These are phyloP conservation scores for Pristionchus entomophagus DNA, from an alignment of 2,888 invertebrate species.

Conservation along the genomic window DNA sequence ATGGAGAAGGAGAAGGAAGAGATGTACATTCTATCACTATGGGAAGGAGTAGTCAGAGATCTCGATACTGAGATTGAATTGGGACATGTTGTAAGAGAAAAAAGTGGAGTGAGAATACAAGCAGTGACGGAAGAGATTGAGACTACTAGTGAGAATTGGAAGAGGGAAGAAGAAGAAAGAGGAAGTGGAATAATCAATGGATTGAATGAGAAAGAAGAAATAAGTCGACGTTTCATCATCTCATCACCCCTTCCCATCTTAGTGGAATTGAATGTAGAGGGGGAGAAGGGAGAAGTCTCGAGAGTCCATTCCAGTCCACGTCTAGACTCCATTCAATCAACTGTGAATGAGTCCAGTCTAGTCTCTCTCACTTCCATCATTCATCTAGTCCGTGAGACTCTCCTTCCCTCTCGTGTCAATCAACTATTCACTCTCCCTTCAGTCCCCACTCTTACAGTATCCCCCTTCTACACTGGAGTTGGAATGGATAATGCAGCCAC, in stretches of 20 bases:
- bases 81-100: slow-evolving; percentile 35
- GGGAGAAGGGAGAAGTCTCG: slow-evolving; percentile 8
- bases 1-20: slow-evolving; percentile 62
- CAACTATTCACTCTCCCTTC: slow-evolving; percentile 59
- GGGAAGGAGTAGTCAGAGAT: slow-evolving; percentile 68
- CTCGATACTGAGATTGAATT: slow-evolving; percentile 63
- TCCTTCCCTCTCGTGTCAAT: slow-evolving; percentile 57
- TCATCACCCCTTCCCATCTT: neutral
- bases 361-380: slow-evolving; percentile 63
- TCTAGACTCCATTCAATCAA: neutral
- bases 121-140: slow-evolving; percentile 14
- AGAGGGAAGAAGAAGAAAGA: slow-evolving; percentile 11
- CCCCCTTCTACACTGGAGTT: slow-evolving; percentile 58
- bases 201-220: neutral
- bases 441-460: slow-evolving; percentile 62
- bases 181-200: neutral
- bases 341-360: slow-evolving; percentile 51
- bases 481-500: slow-evolving; percentile 60
- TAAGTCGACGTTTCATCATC: neutral
- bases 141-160: slow-evolving; percentile 35
- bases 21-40: slow-evolving; percentile 65
- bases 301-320: neutral
- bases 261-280: neutral
- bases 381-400: slow-evolving; percentile 64
- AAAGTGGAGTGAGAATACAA: neutral